Conservation (phyloP, 1,140 invertebrate genomes). For the Drosophila azteca region DNA sequence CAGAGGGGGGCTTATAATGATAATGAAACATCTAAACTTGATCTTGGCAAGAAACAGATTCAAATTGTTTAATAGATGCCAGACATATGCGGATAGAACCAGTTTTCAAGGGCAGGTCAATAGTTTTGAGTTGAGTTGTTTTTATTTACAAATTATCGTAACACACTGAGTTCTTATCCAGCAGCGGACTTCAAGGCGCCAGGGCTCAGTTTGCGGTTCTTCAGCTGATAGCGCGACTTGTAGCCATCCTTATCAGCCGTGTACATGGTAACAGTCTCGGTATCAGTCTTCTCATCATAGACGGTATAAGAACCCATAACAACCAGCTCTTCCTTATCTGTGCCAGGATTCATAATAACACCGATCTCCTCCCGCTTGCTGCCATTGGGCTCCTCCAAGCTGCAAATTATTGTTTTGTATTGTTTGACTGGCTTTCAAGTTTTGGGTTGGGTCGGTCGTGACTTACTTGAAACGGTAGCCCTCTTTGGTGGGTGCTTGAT, state of each 20-base stretch:
- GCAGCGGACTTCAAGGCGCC: constrained; percentile 72
- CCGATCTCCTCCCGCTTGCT: constrained; percentile 77
- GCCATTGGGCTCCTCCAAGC: constrained; percentile 73
- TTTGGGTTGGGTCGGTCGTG: accelerated
- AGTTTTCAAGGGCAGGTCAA: constrained; percentile 45
- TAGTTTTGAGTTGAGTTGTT: not conserved
- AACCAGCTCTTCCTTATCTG: constrained; percentile 71
- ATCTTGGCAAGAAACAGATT: constrained; percentile 50
- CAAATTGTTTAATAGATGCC: constrained; percentile 27
- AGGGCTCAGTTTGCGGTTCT: constrained; percentile 75
- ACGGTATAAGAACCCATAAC: constrained; percentile 72
- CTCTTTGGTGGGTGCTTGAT: constrained; percentile 55
- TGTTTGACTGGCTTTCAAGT: not conserved
- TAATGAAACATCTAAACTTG: constrained; percentile 59
- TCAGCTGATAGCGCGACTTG: constrained; percentile 66
- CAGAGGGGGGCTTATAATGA: constrained; percentile 46
- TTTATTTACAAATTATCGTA: constrained; percentile 22
- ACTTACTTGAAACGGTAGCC: constrained; percentile 72
- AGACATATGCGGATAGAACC: constrained; percentile 29
- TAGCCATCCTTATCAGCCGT: constrained; percentile 83
- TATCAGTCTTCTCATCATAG: constrained; percentile 76
- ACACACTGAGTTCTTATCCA: constrained; percentile 56
- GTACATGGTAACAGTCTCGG: constrained; percentile 74
- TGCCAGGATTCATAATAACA: constrained; percentile 77
- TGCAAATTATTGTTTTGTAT: constrained; percentile 4